Base-by-base conservation (phyloP, 2,888 invertebrate species). In the Drosophila mimica region DNA sequence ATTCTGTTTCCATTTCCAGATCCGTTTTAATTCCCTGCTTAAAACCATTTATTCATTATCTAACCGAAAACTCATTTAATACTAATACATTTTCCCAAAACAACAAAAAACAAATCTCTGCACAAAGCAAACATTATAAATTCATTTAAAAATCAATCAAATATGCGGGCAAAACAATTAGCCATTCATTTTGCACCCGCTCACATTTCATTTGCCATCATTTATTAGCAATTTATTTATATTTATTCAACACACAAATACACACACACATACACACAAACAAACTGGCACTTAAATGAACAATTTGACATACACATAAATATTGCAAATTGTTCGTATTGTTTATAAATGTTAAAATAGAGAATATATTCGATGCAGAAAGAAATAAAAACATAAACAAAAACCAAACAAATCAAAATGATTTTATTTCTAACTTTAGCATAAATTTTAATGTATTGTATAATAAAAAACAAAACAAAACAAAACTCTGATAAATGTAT, bases 341-440 rank as follows among this genome's bases (percentile, higher is more conserved):
- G 78, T 75, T 81, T 76, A 65, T 71, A 67, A 77, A 74, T 75
- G 74, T 75, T 80, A 72, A 34, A 62, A 20, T 67, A 59, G 67
- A 64, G 7, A 63, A 54, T 53, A 72, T 57, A 65, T 74, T 66
- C 49, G 25, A 62, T 8, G 36, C 15, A 8, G 20, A 8, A 25
- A 57, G 57, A 66, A 58, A 65, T 17, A 43, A 40, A 64, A 33
- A 33, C 6, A 13, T 0, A 30, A 30, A 34, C 40, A 67, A 65
- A 79, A 79, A 62, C 62, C 54, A 72, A 81, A 80, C 76, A 84
- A 67, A 83, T 74, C 74, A 76, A 75, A 68, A 78, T 72, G 68
- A 89, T 87, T 87, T 89, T 87, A 87, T 82, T 89, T 88, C 74
- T 88, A 81, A 79, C 56, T 73, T 78, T 87, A 87, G 81, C 81